Evolutionary conservation across 2,888 invertebrate genomes (phyloP).

Genomic region (Mythimna vitellina): DNA sequence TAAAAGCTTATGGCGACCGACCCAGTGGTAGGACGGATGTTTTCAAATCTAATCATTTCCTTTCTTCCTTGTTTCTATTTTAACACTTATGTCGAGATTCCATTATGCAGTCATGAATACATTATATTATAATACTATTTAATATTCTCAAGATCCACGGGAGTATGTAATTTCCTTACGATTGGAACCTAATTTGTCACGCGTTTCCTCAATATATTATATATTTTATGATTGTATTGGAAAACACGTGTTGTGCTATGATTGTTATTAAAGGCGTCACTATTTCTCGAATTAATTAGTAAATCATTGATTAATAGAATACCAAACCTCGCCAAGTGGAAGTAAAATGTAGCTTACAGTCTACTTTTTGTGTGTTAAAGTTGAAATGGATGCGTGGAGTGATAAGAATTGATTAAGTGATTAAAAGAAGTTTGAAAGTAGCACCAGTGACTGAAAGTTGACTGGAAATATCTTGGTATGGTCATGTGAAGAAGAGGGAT

Average conservation of each 20-base stretch:
- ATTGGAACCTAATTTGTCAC: slow-evolving; percentile 44
- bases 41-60: slow-evolving; percentile 21
- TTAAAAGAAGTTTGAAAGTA: too few relatives aligned
- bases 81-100: slow-evolving; percentile 9
- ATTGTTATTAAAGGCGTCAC: neutral
- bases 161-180: slow-evolving; percentile 52
- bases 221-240: slow-evolving; percentile 29
- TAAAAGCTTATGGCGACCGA: too few relatives aligned
- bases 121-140: slow-evolving; percentile 41
- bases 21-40: neutral
- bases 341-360: too few relatives aligned
- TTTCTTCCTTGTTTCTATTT: slow-evolving; percentile 42
- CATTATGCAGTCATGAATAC: slow-evolving; percentile 37
- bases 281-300: neutral
- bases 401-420: too few relatives aligned
- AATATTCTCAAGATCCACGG: slow-evolving; percentile 57
- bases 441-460: too few relatives aligned
- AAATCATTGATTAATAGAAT: neutral
- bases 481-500: too few relatives aligned
- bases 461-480: too few relatives aligned
- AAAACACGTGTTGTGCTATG: slow-evolving; percentile 12
- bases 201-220: slow-evolving; percentile 49
- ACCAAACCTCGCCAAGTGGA: neutral
- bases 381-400: neutral
- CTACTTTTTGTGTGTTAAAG: neutral